A percentile compares a stretch with the other conserved stretches of the same genome.
These are phyloP conservation scores for Riparia riparia DNA, from an alignment of 2,113 vertebrate genomes.

Conservation along the genomic window DNA sequence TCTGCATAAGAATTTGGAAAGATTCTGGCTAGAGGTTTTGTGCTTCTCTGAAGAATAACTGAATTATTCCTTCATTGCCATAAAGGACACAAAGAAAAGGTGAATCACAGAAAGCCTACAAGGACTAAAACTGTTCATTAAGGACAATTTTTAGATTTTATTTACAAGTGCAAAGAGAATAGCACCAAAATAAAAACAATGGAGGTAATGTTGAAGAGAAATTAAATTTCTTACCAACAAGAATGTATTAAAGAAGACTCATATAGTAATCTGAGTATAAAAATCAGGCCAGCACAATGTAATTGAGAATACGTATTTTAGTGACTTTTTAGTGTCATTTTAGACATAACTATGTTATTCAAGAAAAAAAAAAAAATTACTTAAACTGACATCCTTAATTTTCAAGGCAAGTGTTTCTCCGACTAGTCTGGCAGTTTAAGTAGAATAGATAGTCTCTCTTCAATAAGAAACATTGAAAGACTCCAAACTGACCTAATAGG, in stretches of 20 bases:
- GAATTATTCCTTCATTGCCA: background rate
- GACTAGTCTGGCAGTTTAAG: conserved; percentile 2
- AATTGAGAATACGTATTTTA: background rate
- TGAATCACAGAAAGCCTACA: background rate
- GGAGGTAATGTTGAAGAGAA: background rate
- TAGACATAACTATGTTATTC: background rate
- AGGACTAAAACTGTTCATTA: background rate
- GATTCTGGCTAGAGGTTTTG: background rate
- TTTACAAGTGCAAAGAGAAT: background rate
- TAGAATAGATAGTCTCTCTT: background rate
- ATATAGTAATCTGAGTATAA: background rate
- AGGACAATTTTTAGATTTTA: background rate
- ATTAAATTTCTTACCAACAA: background rate
- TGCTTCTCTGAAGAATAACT: background rate
- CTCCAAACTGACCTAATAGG: background rate
- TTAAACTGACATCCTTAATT: conserved; percentile 16
- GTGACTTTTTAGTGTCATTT: background rate
- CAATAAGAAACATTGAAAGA: background rate
- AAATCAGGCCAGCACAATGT: background rate
- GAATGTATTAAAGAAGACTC: background rate
- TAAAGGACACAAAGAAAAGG: background rate
- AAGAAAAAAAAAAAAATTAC: conserved; percentile 11
- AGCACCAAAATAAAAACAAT: background rate
- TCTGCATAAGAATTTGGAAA: background rate
- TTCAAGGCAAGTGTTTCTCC: conserved; percentile 14